Base-by-base conservation (phyloP, 2,888 invertebrate species). In the Nudaria mundana region DNA sequence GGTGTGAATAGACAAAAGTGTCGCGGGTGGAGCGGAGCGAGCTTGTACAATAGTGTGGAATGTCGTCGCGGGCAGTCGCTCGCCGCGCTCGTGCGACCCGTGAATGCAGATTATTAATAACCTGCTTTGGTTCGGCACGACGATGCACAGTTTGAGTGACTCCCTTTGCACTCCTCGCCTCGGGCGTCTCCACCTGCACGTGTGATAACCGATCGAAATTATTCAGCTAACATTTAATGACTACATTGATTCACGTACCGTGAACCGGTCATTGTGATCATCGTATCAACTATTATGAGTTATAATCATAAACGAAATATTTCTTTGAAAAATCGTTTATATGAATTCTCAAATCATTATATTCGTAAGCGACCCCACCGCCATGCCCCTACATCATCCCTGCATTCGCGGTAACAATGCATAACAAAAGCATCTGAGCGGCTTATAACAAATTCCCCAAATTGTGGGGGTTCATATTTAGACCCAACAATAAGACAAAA, bases 101-200 rank as follows among this genome's bases (percentile, higher is more conserved):
- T 84, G 81, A 82, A 82, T 82, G 86, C 81, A 76, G 84, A 86
- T 86, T 87, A 87, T 85, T 86, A 87, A 88, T 87, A 88, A 84
- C 87, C 76, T 76, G 74, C 75, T 72, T 70, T 62, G 74, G 78
- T 73, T 73, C 67, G 62, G 68, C 67, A 71, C 66, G 72, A 66
- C 51, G 63, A 63, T 56, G 56, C 52, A 53, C 56, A 59, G 57
- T 54, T 50, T 50, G 59, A 60, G 63, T 63, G 66, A 71, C 76
- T 75, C 70, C 71, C 76, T 71, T 63, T 76, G 74, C 76, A 69
- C 70, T 70, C 66, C 44, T 66, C 60, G 82, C 84, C 82, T 59
- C 68, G 49, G 80, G 82, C 82, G 70, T 60, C 68, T 76, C 76
- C 85, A 82, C 82, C 83, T 84, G 86, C 74, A 67, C 76, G n/a